These are phyloP conservation scores for Myopa testacea DNA, from an alignment of 2,888 invertebrate species.

Conservation along the genomic window DNA sequence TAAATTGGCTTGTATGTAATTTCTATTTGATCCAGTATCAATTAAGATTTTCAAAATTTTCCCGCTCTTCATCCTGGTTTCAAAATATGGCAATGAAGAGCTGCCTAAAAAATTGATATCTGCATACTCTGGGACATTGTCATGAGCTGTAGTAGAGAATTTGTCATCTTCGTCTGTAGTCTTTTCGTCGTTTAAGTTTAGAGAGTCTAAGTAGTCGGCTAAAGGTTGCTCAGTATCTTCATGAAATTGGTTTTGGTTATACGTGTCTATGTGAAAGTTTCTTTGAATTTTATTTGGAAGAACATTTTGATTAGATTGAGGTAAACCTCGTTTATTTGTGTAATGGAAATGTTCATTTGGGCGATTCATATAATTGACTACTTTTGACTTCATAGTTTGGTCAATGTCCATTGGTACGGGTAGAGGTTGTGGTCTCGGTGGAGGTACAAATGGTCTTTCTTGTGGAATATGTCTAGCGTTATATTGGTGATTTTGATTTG, in stretches of 20 bases:
- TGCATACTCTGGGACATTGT: background rate
- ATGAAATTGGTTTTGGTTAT: background rate
- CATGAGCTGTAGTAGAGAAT: background rate
- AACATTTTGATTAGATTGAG: background rate
- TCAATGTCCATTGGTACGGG: constrained; percentile 43
- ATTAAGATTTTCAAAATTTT: background rate
- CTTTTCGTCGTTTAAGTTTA: background rate
- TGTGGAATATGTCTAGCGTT: background rate
- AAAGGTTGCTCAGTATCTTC: background rate
- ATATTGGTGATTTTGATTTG: background rate
- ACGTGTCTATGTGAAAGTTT: background rate
- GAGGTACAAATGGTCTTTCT: constrained; percentile 4
- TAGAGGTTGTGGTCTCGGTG: constrained; percentile 31
- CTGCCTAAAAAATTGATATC: no score
- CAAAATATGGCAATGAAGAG: background rate
- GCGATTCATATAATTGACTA: constrained; percentile 16
- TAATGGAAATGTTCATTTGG: background rate
- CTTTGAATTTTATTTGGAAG: background rate
- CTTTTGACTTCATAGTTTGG: constrained; percentile 19
- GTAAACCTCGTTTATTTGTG: background rate
- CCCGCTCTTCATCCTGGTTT: no score
- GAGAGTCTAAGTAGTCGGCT: background rate
- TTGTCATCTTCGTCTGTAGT: background rate
- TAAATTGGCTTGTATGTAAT: constrained; percentile 7
- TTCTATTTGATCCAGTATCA: constrained; percentile 4